Percentiles rank a stretch among this genome's conserved stretches.
These are phyloP conservation scores for Vipera ursinii DNA, from an alignment of 2,797 vertebrate species.

Conservation along the genomic window DNA sequence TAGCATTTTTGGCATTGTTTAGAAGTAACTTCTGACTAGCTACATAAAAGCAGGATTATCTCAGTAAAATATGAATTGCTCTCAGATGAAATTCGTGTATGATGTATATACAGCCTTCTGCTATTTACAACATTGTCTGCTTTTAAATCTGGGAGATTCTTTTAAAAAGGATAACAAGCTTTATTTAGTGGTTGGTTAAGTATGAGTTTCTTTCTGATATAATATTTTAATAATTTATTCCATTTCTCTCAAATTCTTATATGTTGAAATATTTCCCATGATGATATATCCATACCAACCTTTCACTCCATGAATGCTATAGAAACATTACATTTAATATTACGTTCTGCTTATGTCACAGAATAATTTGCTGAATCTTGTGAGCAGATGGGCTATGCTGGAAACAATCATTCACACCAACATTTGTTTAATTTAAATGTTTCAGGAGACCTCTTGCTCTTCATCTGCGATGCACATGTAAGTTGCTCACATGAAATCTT, in stretches of 20 bases:
- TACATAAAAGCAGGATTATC: not conserved
- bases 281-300: not conserved
- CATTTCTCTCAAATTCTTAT: not conserved
- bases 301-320: slow-evolving; percentile 4
- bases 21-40: not conserved
- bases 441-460: slow-evolving; percentile 37
- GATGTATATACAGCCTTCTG: not conserved
- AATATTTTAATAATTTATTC: not conserved
- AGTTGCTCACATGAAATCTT: slow-evolving; percentile 12
- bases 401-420: slow-evolving; percentile 34
- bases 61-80: not conserved
- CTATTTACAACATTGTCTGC: not conserved
- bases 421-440: slow-evolving; percentile 36
- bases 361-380: slow-evolving; percentile 24
- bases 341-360: not conserved
- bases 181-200: not conserved
- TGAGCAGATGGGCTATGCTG: slow-evolving; percentile 8
- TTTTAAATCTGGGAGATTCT: slow-evolving; percentile 9
- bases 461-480: slow-evolving; percentile 35
- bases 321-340: slow-evolving; percentile 15
- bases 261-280: not conserved
- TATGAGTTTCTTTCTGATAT: not conserved
- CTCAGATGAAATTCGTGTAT: not conserved
- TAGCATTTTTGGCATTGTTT: not conserved
- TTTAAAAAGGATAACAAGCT: not conserved